Percentiles rank a stretch among this genome's conserved stretches.
These are phyloP conservation scores for Didymodactylos carnosus DNA, from an alignment of 2,888 invertebrate genomes.

Conservation along the genomic window DNA sequence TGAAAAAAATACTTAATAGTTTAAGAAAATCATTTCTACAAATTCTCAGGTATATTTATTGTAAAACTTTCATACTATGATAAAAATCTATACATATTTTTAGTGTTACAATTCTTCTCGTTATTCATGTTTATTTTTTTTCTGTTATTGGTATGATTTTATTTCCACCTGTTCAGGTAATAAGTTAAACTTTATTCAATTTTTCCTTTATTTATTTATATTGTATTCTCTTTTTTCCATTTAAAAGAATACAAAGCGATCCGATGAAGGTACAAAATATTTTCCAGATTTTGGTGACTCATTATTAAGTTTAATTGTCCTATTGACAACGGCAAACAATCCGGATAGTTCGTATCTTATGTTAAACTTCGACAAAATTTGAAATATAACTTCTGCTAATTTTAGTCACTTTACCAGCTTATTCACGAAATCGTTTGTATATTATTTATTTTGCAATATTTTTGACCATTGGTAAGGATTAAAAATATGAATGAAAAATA, in stretches of 20 bases:
- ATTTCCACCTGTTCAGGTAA: conserved; percentile 21
- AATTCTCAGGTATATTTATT: conserved; percentile 24
- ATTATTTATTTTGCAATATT: conserved; percentile 29
- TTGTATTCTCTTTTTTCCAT: neutral
- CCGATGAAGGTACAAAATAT: conserved; percentile 3
- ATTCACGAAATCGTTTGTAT: conserved; percentile 26
- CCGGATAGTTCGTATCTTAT: conserved; percentile 25
- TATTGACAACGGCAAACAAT: conserved; percentile 32
- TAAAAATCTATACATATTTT: conserved; percentile 13
- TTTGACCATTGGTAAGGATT: conserved; percentile 24
- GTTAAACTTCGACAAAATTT: neutral
- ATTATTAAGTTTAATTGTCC: conserved; percentile 27
- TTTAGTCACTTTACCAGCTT: conserved; percentile 31
- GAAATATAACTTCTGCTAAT: neutral
- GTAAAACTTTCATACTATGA: too few species aligned
- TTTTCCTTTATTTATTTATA: neutral
- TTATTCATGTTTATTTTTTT: conserved; percentile 28
- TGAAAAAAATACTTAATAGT: conserved; percentile 33
- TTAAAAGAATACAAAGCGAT: neutral
- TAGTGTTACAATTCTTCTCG: conserved; percentile 27
- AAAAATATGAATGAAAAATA: conserved; percentile 13
- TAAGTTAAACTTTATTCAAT: neutral
- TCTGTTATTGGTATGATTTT: conserved; percentile 30
- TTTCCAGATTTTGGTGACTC: conserved; percentile 18
- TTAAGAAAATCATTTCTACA: conserved; percentile 27